A percentile compares a stretch with the other conserved stretches of the same genome.
phyloP scores from a whole-genome alignment of 2,797 vertebrate species.

The Pangasius djambal region DNA sequence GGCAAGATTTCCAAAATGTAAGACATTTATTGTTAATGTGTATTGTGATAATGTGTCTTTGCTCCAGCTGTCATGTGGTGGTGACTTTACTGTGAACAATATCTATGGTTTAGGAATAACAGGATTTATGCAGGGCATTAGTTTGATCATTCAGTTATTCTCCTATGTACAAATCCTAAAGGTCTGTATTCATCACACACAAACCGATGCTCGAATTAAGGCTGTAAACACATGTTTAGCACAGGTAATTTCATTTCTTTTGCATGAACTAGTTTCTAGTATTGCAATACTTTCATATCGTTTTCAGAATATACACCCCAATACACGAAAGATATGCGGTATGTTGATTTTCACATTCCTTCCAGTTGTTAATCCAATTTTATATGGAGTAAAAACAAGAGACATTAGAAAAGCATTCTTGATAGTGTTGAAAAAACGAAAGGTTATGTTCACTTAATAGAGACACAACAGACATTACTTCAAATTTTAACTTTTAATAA shows the following conservation, averaged over 20 bases:
- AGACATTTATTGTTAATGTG: conserved; percentile 60
- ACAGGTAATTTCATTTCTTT: conserved; percentile 57
- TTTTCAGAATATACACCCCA: conserved; percentile 56
- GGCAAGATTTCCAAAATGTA: conserved; percentile 50
- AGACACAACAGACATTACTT: too few species aligned
- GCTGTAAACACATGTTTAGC: conserved; percentile 70
- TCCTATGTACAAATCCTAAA: conserved; percentile 79
- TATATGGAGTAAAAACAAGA: conserved; percentile 75
- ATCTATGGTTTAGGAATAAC: conserved; percentile 65
- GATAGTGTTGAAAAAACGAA: conserved; percentile 35
- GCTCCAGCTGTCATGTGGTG: conserved; percentile 66
- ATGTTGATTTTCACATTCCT: conserved; percentile 68
- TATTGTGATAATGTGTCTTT: conserved; percentile 73
- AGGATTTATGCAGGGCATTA: conserved; percentile 54
- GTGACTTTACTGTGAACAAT: conserved; percentile 64
- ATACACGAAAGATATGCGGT: conserved; percentile 65
- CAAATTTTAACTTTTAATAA: too few species aligned
- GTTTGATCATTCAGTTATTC: conserved; percentile 69
- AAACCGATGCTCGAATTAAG: conserved; percentile 62
- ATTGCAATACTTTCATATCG: conserved; percentile 63
- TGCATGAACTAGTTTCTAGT: conserved; percentile 60
- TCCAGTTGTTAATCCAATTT: conserved; percentile 72
- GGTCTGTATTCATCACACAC: conserved; percentile 62
- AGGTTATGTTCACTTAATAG: not conserved
- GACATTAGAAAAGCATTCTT: conserved; percentile 64